Evolutionary conservation across 1,140 invertebrate genomes (phyloP), one percentile per base, ranked within the genome.

Genomic region (Oedothorax gibbosus): DNA sequence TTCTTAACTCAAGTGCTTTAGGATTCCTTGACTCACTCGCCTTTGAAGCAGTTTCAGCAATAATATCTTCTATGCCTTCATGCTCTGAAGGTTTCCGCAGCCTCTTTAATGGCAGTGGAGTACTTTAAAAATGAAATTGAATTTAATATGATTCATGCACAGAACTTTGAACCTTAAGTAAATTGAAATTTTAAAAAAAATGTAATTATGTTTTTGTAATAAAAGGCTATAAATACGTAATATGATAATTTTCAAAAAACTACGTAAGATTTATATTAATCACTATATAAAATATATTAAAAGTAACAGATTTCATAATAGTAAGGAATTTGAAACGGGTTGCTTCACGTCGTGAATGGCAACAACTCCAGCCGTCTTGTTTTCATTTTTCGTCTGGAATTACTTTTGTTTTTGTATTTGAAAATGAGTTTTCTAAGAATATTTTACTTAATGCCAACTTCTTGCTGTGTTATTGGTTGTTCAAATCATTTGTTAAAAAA

Each of bases 21-120:
- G 35, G 1, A 35, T 35, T 35, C 5, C 35, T 35, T 35, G 35
- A 35, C 35, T 35, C 35, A 35, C 5, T 35, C 35, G 35, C 35
- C 35, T 35, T 35, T 35, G 21, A 15, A 35, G 72, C 56, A 57
- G n/a, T 18, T 57, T 79, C 77, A 56, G 35, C 68, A 66, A n/a
- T 35, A 14, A 68, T 62, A n/a, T 35, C 62, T 35, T 79, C 77
- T 21, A 14, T 65, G 21, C 65, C 35, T 35, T 35, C 77, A n/a
- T 50, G 50, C 7, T n/a, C 15, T 12, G 77, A 79, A 53, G 56
- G 15, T 56, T 79, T 79, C 20, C 77, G 62, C 14, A 12, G 14
- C 18, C 64, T 51, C 12, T 79, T 79, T 10, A 10, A 51, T 20
- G 51, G 62, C 53, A 35, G 5, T 10, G 77, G 15, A 14, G 62